Evolutionary conservation across 2,797 vertebrate genomes (phyloP), one percentile per base, ranked within the genome.

Genomic region (Meriones psammophilus): DNA sequence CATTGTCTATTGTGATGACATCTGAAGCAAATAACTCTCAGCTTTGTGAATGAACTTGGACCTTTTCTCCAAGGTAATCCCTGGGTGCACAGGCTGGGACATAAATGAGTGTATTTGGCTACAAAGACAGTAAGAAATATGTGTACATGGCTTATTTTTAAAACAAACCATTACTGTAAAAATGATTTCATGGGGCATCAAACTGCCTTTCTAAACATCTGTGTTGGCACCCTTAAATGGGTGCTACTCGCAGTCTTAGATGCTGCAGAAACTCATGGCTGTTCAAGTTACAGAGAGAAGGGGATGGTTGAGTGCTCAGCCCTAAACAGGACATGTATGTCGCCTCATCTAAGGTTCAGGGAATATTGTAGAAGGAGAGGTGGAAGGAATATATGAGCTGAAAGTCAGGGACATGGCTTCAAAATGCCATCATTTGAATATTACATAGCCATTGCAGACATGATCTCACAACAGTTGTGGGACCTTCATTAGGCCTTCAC

Each of bases 1-100:
- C 56, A 86, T 50, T 88, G 97, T 94, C 97, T 97, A 93, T 96
- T 97, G 95, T 89, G 69, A n/a, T 74, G 39, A 28, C 73, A 89
- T 93, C 73, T 17, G 62, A 39, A 69, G 91, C 69, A 88, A 96
- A 85, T 71, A 71, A 50, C 30, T 96, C 46, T 96, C 93, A 56
- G 50, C 74, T 39, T 95, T 92, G 88, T 77, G 71, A 46, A 89
- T 22, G 91, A 86, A 91, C 76, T 50, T 39, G 18, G 12, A 18
- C 50, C 15, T 12, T 64, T 91, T 97, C 22, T 95, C 15, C 30
- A 85, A 88, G 88, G 95, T n/a, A 88, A 69, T 88, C 96, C 95
- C 78, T 95, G 64, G 58, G 46, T 71, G 84, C 66, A 68, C 13
- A 36, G 80, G 91, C 69, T 58, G 24, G 50, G 89, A 74, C 42